phyloP scores from a whole-genome alignment of 1,140 invertebrate genomes.

The Heliothis virescens region DNA sequence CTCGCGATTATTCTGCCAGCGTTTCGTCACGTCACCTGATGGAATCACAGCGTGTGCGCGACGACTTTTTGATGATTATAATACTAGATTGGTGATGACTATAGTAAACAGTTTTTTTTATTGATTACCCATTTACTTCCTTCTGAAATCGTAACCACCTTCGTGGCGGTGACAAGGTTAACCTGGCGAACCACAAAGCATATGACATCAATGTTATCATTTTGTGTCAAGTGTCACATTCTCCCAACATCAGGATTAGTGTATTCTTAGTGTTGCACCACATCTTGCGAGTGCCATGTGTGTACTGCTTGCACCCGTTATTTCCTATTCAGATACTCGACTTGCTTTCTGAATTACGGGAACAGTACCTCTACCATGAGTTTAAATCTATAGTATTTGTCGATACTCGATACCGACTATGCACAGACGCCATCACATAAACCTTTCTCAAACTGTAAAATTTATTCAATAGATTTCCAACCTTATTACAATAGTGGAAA shows the following conservation, averaged over 20 bases:
- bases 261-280: constrained; percentile 12
- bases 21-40: too few species aligned
- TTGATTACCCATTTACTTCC: background rate
- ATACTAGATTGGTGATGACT: background rate
- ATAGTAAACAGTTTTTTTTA: background rate
- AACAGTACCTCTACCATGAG: too few species aligned
- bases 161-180: constrained; percentile 14
- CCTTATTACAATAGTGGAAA: too few species aligned
- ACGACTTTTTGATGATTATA: too few species aligned
- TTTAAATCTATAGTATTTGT: too few species aligned
- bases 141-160: background rate
- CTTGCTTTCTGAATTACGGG: background rate
- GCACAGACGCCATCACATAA: too few species aligned
- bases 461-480: too few species aligned
- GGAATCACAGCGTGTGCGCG: too few species aligned
- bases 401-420: too few species aligned
- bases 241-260: constrained; percentile 45
- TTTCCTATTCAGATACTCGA: constrained; percentile 9
- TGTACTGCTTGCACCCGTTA: constrained; percentile 9
- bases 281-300: background rate
- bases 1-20: too few species aligned
- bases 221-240: constrained; percentile 14
- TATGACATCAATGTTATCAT: constrained; percentile 1
- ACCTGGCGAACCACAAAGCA: background rate
- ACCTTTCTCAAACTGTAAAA: too few species aligned